These are phyloP conservation scores for Tinea semifulvella DNA, from an alignment of 2,888 invertebrate genomes.

Conservation along the genomic window DNA sequence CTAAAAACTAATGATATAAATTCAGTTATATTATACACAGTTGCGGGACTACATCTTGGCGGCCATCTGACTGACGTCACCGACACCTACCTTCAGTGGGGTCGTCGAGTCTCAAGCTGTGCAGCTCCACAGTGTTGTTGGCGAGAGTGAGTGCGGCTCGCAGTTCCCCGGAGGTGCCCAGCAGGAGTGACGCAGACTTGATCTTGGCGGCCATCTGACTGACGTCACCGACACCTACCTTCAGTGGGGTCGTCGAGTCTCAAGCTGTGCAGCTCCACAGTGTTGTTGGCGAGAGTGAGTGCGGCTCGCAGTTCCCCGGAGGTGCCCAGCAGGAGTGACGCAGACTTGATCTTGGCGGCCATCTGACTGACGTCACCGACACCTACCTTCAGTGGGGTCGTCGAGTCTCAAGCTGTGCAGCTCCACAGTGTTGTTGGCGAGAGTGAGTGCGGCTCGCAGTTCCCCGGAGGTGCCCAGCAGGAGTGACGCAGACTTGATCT, in stretches of 20 bases:
- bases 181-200: constrained; percentile 74
- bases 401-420: constrained; percentile 67
- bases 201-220: constrained; percentile 72
- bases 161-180: constrained; percentile 77
- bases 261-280: constrained; percentile 74
- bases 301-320: constrained; percentile 76
- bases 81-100: constrained; percentile 69
- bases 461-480: constrained; percentile 77
- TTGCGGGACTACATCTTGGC: too few species aligned
- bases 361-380: too few species aligned
- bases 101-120: constrained; percentile 62
- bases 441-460: constrained; percentile 70
- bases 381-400: constrained; percentile 68
- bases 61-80: too few species aligned
- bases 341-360: constrained; percentile 74
- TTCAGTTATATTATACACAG: too few species aligned
- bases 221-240: too few species aligned
- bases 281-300: constrained; percentile 76
- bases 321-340: constrained; percentile 74
- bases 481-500: constrained; percentile 75
- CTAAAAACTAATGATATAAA: too few species aligned
- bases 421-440: constrained; percentile 80
- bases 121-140: constrained; percentile 80
- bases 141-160: constrained; percentile 72
- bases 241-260: constrained; percentile 63